phyloP scores from a whole-genome alignment of 2,888 invertebrate genomes.

The Caenorhabditis angaria region DNA sequence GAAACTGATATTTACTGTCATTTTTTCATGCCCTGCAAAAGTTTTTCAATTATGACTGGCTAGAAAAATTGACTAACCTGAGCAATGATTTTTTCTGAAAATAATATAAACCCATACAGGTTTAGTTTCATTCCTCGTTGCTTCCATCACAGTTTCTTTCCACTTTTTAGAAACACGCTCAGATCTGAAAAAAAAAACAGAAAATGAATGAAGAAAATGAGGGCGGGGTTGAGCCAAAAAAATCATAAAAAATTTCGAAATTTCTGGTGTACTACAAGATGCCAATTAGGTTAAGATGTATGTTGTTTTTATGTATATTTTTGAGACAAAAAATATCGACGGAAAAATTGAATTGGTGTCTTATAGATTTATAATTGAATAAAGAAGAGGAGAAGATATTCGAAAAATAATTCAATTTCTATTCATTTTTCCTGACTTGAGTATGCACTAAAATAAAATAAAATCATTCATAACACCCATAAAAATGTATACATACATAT shows the following conservation, averaged over 20 bases:
- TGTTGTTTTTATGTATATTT: neutral
- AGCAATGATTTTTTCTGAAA: constrained; percentile 69
- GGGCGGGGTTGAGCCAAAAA: neutral
- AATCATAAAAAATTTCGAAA: neutral
- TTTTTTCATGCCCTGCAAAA: constrained; percentile 67
- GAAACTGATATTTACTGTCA: constrained; percentile 68
- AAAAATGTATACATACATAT: neutral
- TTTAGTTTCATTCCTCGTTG: constrained; percentile 56
- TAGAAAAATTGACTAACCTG: constrained; percentile 28
- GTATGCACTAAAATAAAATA: too few relatives aligned
- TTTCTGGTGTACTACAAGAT: neutral
- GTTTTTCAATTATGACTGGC: neutral
- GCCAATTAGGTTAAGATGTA: neutral
- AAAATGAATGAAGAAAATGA: neutral
- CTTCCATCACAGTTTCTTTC: constrained; percentile 49
- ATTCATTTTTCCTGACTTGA: neutral
- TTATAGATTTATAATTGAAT: neutral
- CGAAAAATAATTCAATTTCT: neutral
- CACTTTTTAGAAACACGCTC: constrained; percentile 40
- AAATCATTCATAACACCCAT: neutral
- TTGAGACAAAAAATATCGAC: neutral
- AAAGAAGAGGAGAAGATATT: neutral
- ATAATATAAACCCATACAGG: constrained; percentile 72
- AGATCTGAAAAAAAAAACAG: constrained; percentile 24
- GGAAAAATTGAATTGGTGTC: neutral